Evolutionary conservation across 2,113 vertebrate species (phyloP), one percentile per base, ranked within the genome.

Genomic region (Atractosteus spatula): DNA sequence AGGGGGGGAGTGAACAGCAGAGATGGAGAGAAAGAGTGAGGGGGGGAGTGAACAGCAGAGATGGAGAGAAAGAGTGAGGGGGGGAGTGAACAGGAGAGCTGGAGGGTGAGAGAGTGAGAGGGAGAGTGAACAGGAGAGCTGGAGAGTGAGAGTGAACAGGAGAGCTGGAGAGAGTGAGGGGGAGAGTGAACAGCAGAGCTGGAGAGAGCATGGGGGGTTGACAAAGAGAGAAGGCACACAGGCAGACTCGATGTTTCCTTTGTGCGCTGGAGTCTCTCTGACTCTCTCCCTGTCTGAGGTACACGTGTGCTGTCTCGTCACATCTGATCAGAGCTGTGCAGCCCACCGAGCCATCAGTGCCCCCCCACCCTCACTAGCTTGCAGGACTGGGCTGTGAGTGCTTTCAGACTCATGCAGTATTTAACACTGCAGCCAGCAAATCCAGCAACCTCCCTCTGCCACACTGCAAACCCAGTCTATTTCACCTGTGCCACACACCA

Each of bases 301-400:
- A 2, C 10, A 59, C 14, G 57, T 59, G 57, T 13, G 57, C 57
- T 59, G 57, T 59, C 57, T 59, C 57, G 5, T 59, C 6, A 59
- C 3, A 59, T 59, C 14, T 59, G n/a, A 59, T 59, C 5, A 29
- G 29, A 29, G 29, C 29, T 29, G 29, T 29, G n/a, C 12, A 59
- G 57, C 13, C 57, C n/a, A 4, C 74, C 45, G 65, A 71, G 65
- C 0, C 61, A 70, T 74, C 47, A 55, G 41, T 55, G 65, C 70
- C 16, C 62, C 68, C 70, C 66, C 66, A 66, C 62, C 71, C 75
- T 51, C 47, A 51, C 29, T 29, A 1, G 29, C 8, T 47, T 11
- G 51, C 44, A 62, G 65, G 62, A 74, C 69, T 59, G 51, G 72
- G 71, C 73, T 71, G 70, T 72, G 29, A 61, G 57, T 67, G 72